Conservation (phyloP, 2,797 vertebrate genomes). For the Enteromius treurensis region DNA sequence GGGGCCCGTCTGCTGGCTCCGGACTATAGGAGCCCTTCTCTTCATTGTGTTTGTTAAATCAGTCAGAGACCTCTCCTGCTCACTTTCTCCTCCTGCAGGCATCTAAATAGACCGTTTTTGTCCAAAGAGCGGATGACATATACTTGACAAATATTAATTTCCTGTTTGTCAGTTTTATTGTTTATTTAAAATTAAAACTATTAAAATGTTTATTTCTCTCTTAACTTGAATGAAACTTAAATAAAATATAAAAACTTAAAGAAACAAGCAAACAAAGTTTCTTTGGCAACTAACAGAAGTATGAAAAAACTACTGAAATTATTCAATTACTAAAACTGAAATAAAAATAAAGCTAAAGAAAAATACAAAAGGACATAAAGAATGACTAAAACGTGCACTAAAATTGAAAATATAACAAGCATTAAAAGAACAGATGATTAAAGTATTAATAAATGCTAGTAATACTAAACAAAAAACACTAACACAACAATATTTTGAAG, state of each 20-base stretch:
- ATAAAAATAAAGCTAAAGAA: neutral
- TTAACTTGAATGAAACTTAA: neutral
- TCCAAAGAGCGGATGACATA: neutral
- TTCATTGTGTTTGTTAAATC: constrained; percentile 41
- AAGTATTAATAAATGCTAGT: neutral
- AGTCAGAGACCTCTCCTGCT: constrained; percentile 29
- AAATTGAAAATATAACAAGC: neutral
- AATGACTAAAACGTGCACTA: too few species aligned
- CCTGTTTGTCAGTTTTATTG: neutral
- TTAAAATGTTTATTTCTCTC: neutral
- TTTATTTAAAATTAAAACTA: neutral
- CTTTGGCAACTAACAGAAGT: neutral
- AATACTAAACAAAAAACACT: neutral
- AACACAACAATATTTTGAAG: neutral
- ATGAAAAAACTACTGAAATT: neutral
- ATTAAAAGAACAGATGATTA: neutral
- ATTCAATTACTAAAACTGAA: neutral
- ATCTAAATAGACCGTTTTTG: neutral
- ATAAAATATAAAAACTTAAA: neutral
- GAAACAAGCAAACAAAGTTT: neutral
- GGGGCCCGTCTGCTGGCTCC: constrained; percentile 17
- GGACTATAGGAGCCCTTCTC: constrained; percentile 18
- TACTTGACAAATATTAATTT: neutral
- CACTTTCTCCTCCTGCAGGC: neutral
- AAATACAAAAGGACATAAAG: neutral